A percentile compares a stretch with the other conserved stretches of the same genome.
Evolutionary conservation across 2,113 vertebrate species (phyloP).

Genomic region (Gulo gulo): DNA sequence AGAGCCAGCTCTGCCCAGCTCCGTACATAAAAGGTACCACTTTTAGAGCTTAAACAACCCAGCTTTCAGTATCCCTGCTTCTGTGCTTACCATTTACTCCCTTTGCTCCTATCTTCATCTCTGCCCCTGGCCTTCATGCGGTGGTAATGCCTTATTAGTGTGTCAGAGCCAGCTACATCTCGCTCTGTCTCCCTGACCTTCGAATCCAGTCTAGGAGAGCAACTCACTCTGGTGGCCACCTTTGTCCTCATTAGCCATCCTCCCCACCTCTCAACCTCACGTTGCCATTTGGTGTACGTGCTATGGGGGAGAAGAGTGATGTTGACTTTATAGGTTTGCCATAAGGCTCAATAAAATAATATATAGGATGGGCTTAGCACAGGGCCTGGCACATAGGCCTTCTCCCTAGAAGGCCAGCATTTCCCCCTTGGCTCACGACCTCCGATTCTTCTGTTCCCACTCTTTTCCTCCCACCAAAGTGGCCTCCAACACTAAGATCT

Average conservation of each 20-base stretch:
- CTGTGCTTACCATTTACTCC: not conserved
- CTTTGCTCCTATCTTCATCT: not conserved
- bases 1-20: not conserved
- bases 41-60: not conserved
- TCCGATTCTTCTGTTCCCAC: not conserved
- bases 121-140: not conserved
- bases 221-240: not conserved
- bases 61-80: not conserved
- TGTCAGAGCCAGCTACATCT: not conserved
- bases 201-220: not conserved
- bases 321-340: not conserved
- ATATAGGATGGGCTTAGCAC: not conserved
- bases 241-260: accelerated
- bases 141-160: not conserved
- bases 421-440: not conserved
- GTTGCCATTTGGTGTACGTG: accelerated
- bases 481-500: not conserved
- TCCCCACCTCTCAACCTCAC: not conserved
- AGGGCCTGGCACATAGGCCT: not conserved
- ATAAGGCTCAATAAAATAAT: not conserved
- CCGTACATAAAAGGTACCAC: not conserved
- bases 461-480: no score
- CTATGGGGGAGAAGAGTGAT: not conserved
- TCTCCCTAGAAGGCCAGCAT: not conserved
- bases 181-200: not conserved